These are phyloP conservation scores for Leptinotarsa defecta DNA, from an alignment of 1,140 invertebrate species.

Conservation along the genomic window DNA sequence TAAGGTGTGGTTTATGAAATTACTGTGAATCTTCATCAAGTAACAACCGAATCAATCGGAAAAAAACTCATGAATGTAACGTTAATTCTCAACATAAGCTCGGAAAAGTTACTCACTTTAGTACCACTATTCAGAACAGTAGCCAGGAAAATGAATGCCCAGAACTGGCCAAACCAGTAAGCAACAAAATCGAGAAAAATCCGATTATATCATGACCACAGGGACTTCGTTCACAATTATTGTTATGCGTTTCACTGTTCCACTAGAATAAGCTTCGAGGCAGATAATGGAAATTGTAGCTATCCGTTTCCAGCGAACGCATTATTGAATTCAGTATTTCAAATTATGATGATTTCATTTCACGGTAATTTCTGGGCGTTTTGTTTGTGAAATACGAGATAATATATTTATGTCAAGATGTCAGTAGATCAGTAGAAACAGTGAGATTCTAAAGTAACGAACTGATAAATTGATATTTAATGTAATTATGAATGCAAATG, in stretches of 20 bases:
- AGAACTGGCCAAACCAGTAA: background rate
- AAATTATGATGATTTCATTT: background rate
- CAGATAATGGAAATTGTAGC: slow-evolving; percentile 8
- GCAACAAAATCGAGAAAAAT: slow-evolving; percentile 1
- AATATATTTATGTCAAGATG: too few species aligned
- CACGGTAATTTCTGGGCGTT: background rate
- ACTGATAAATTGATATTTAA: too few species aligned
- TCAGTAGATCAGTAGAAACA: too few species aligned
- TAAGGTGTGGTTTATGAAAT: too few species aligned
- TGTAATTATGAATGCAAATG: too few species aligned
- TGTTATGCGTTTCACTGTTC: background rate
- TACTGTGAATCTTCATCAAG: too few species aligned
- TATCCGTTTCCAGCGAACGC: background rate
- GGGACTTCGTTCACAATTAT: background rate
- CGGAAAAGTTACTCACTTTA: too few species aligned
- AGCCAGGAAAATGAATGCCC: background rate
- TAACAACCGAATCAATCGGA: too few species aligned
- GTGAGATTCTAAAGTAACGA: too few species aligned
- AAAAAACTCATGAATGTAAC: too few species aligned
- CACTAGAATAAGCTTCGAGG: background rate
- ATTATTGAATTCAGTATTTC: background rate
- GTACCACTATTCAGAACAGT: background rate
- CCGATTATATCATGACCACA: background rate
- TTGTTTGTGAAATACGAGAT: background rate
- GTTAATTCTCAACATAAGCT: too few species aligned